Conservation (phyloP, 2,888 invertebrate species). For the Chelonus formosanus region DNA sequence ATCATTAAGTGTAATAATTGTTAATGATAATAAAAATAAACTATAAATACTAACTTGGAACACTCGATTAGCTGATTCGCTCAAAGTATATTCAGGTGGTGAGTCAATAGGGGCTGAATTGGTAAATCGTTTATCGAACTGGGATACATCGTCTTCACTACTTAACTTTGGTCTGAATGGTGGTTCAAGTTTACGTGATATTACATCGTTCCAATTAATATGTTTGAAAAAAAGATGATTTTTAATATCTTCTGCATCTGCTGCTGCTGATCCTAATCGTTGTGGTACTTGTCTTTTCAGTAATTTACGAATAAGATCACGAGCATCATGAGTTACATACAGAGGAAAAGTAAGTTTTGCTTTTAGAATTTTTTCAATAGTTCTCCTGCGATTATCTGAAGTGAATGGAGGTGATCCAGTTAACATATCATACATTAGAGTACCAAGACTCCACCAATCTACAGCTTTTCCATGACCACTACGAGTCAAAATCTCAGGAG, state of each 20-base stretch:
- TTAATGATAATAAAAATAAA: too few relatives aligned
- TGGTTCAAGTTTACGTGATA: slow-evolving; percentile 87
- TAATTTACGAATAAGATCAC: slow-evolving; percentile 89
- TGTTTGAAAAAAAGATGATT: slow-evolving; percentile 93
- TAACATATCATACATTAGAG: slow-evolving; percentile 98
- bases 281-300: slow-evolving; percentile 83
- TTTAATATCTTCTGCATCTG: slow-evolving; percentile 88
- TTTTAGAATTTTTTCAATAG: slow-evolving; percentile 97
- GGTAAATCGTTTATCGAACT: slow-evolving; percentile 98
- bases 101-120: slow-evolving; percentile 97
- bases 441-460: slow-evolving; percentile 99
- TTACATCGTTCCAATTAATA: slow-evolving; percentile 93
- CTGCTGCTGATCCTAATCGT: slow-evolving; percentile 84
- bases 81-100: slow-evolving; percentile 91
- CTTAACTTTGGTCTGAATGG: slow-evolving; percentile 94
- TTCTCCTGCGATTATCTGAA: slow-evolving; percentile 95
- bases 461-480: slow-evolving; percentile 99
- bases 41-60: slow-evolving; percentile 78
- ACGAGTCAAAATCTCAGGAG: slow-evolving; percentile 96
- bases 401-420: slow-evolving; percentile 91
- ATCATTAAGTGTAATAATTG: too few relatives aligned
- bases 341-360: slow-evolving; percentile 94
- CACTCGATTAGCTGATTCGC: slow-evolving; percentile 95
- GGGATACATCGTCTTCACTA: slow-evolving; percentile 94
- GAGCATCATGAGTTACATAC: slow-evolving; percentile 94